Evolutionary conservation across 2,797 vertebrate species (phyloP).

Genomic region (Hydrocynus forskahlii): DNA sequence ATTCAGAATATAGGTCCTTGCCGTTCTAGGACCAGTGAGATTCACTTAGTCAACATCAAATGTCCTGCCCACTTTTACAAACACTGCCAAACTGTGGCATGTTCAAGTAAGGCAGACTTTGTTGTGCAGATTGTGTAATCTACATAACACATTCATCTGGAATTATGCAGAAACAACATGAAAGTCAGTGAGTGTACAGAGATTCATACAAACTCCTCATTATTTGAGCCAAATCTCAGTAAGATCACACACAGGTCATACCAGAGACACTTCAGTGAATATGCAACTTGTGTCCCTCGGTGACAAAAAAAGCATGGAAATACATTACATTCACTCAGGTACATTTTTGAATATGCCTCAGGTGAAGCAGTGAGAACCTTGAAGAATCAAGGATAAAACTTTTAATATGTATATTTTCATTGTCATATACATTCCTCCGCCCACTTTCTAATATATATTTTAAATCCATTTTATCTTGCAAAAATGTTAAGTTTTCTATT

Average conservation of each 20-base stretch:
- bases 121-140: slow-evolving; percentile 35
- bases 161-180: background rate
- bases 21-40: slow-evolving; percentile 42
- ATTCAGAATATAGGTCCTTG: slow-evolving; percentile 48
- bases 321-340: background rate
- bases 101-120: slow-evolving; percentile 22
- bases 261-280: background rate
- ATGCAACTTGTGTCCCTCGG: background rate
- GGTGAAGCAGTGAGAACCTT: background rate
- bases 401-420: no score
- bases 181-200: slow-evolving; percentile 10
- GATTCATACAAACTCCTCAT: background rate
- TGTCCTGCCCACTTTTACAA: slow-evolving; percentile 40
- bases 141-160: background rate
- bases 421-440: no score
- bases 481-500: no score
- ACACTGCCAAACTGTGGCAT: slow-evolving; percentile 24
- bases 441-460: no score
- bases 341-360: background rate
- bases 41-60: slow-evolving; percentile 33
- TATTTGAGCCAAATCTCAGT: background rate
- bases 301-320: background rate
- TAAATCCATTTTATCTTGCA: no score
- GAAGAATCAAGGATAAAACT: background rate
- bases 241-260: slow-evolving; percentile 17